These are phyloP conservation scores for Tetrax tetrax DNA, from an alignment of 2,113 vertebrate species.

Conservation along the genomic window DNA sequence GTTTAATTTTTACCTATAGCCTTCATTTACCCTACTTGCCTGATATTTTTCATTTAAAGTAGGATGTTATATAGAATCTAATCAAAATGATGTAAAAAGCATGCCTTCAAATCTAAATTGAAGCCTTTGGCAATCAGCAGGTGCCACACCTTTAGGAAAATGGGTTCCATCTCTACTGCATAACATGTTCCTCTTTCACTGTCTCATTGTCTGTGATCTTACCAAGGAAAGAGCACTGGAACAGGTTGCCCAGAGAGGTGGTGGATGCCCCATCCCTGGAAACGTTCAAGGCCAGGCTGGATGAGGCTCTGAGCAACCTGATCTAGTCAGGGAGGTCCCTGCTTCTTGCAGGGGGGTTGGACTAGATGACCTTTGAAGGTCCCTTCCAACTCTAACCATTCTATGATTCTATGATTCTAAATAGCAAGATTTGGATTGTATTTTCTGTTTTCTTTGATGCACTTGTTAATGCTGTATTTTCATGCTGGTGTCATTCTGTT, in stretches of 20 bases:
- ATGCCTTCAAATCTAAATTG: not conserved
- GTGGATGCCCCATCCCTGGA: too few species aligned
- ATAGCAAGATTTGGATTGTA: not conserved
- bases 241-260: too few species aligned
- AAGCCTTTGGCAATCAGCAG: not conserved
- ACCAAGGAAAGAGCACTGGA: too few species aligned
- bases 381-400: too few species aligned
- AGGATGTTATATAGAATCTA: not conserved
- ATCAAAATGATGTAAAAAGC: fast-evolving
- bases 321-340: too few species aligned
- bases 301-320: too few species aligned
- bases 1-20: not conserved
- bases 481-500: fast-evolving
- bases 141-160: not conserved
- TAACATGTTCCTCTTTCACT: not conserved
- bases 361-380: too few species aligned
- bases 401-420: too few species aligned
- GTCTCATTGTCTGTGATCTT: not conserved
- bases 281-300: too few species aligned
- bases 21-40: not conserved
- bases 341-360: too few species aligned
- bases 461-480: not conserved
- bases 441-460: not conserved
- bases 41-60: not conserved
- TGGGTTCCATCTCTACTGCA: not conserved